phyloP scores from a whole-genome alignment of 2,888 invertebrate species.

The Leucophenga montana region DNA sequence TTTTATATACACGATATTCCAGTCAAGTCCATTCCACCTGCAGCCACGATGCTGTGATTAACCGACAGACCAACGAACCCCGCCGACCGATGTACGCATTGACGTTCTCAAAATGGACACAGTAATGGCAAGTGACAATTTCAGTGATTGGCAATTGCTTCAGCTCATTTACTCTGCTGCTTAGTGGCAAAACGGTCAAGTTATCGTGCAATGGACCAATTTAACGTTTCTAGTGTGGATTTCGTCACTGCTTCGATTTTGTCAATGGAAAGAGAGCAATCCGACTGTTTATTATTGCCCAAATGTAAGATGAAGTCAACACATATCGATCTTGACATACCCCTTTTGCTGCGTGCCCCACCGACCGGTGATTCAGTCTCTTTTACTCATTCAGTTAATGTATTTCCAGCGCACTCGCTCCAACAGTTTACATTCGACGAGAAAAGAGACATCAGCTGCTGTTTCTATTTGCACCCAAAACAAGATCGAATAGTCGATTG shows the following conservation, averaged over 20 bases:
- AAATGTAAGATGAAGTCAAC: constrained; percentile 12
- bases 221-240: constrained; percentile 56
- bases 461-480: constrained; percentile 19
- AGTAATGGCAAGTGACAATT: constrained; percentile 60
- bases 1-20: constrained; percentile 66
- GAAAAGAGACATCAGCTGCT: neutral
- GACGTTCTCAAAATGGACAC: constrained; percentile 36
- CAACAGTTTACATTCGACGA: neutral
- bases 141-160: constrained; percentile 49
- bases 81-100: neutral
- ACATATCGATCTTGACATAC: neutral
- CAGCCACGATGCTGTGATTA: constrained; percentile 23
- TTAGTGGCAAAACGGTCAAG: constrained; percentile 22
- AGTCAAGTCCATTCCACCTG: constrained; percentile 35
- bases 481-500: constrained; percentile 37
- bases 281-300: constrained; percentile 9
- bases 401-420: constrained; percentile 36
- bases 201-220: constrained; percentile 42
- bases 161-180: constrained; percentile 31
- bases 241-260: constrained; percentile 58
- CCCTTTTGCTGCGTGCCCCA: constrained; percentile 2
- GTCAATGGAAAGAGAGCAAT: constrained; percentile 55
- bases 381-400: neutral
- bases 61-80: neutral
- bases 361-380: constrained; percentile 9